Base-by-base conservation (phyloP, 2,888 invertebrate genomes). In the Bhutanitis thaidina region DNA sequence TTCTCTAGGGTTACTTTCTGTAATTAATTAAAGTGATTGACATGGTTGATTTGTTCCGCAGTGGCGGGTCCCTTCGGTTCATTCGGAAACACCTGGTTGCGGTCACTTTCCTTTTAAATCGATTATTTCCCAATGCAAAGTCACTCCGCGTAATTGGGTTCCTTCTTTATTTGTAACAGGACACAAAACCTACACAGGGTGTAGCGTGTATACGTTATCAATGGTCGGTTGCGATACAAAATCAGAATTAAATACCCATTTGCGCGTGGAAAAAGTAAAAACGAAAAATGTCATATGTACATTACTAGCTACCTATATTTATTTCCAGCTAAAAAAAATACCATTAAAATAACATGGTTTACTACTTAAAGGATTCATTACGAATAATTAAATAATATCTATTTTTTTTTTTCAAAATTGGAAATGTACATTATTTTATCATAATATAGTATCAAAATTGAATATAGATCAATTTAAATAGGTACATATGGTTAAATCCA, bases 1-100 rank as follows among this genome's bases (percentile, higher is more conserved):
- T 71, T 63, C 65, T 70, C 71, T 67, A 62, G 67, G 61, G 67
- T 66, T 43, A 34, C 66, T 75, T 73, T 72, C 67, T 80, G 80
- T 79, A 80, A 88, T 84, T 84, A 86, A 87, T 86, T 84, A 83
- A 77, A 71, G 69, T 76, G 77, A 85, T 87, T 86, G 85, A 80
- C 77, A 80, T 73, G 84, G 65, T 65, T 64, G 74, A 80, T 87
- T 81, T 72, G 85, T 64, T 74, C 64, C 86, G 71, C 80, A 52
- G 77, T 64, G 84, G 80, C 73, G 76, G 86, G 86, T 84, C 71
- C 65, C 56, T 56, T 47, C 63, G 67, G 63, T 69, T 71, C 65
- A 67, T 69, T 69, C 65, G 68, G 69, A 64, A 71, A 77, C 83
- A 84, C 81, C 84, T 84, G 85, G 74, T 71, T 62, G 64, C 69